Evolutionary conservation across 2,113 vertebrate species (phyloP), one percentile per base, ranked within the genome.

Genomic region (Trochalopteron elliotii): DNA sequence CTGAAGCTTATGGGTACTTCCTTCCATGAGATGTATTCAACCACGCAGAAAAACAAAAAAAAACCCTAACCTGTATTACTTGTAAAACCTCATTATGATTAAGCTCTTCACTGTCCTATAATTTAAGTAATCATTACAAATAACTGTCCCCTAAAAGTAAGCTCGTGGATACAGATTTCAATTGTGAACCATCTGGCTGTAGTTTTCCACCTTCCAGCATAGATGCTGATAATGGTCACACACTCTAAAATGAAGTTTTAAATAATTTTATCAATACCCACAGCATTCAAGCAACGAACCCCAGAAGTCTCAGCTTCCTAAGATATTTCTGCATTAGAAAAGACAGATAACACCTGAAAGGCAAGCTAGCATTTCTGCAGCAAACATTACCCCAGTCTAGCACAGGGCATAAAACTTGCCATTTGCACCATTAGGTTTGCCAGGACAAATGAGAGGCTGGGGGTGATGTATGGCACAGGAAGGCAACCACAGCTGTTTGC

Each of bases 401-500:
- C 65, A 15, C 2, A 40, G 94, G 97, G 97, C 96, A 96, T 88
- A 97, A 93, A 97, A 95, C 96, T 97, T 96, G 97, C 94, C 87
- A 61, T 94, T 95, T 97, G 97, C 97, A 96, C 98, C 97, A 97
- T 98, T 98, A 98, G 97, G 72, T 92, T 94, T 39, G 91, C 94
- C 87, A 89, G 98, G 97, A 98, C 94, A 96, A 97, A 98, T 96
- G 97, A 97, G 97, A 92, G 30, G 3, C 53, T 94, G 84, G 30
- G 45, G 33, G 97, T 98, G 98, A 98, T 98, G 94, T 97, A 98
- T 98, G 96, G 94, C 77, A 57, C 40, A 68, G 95, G 83, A 97
- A 97, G 93, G 96, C 89, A 97, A 97, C 65, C 98, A 89, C 98
- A 98, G 98, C 98, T 99, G 98, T 94, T 96, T 81, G 96, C 95